Evolutionary conservation across 2,113 vertebrate species (phyloP).

Genomic region (Merops nubicus): DNA sequence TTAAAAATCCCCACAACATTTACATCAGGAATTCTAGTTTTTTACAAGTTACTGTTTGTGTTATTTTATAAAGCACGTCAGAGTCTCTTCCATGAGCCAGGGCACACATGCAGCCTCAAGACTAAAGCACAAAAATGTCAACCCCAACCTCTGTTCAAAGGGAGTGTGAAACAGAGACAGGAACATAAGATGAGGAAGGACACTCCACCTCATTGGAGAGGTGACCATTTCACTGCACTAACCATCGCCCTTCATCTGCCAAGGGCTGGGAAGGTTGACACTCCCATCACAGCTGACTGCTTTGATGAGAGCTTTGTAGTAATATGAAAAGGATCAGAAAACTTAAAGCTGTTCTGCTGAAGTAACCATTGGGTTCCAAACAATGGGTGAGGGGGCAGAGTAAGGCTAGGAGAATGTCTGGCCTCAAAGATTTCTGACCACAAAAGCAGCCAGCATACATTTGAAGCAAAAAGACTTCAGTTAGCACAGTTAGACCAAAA

Average conservation of each 20-base stretch:
- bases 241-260: neutral
- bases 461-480: neutral
- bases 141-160: neutral
- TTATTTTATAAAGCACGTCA: neutral
- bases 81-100: neutral
- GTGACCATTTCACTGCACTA: neutral
- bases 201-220: rapidly evolving
- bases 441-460: neutral
- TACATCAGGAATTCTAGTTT: neutral
- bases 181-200: neutral
- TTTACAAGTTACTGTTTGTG: neutral
- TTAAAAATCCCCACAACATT: neutral
- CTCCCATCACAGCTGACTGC: neutral
- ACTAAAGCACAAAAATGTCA: neutral
- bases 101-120: neutral
- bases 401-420: neutral
- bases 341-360: neutral
- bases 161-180: neutral
- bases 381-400: neutral
- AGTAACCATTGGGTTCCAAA: neutral
- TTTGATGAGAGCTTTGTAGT: neutral
- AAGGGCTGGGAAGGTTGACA: neutral
- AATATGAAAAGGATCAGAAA: neutral
- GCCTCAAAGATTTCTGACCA: neutral
- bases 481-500: neutral